Evolutionary conservation across 2,113 vertebrate genomes (phyloP), one percentile per base, ranked within the genome.

Genomic region (Ophiodon elongatus): DNA sequence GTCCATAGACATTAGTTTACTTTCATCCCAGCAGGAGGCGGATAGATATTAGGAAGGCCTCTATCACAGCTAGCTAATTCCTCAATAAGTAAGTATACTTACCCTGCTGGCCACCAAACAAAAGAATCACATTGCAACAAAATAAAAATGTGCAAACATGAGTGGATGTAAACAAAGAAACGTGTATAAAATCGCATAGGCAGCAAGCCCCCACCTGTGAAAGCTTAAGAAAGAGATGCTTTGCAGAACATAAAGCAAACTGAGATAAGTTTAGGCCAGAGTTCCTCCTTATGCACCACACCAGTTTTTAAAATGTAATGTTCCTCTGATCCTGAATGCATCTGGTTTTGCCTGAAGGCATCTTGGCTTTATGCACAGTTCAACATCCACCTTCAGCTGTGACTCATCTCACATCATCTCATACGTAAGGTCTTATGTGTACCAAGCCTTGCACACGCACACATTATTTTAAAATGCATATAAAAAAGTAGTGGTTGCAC

Each of bases 401-500:
- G 86, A 89, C 84, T 85, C 84, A 91, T 76, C 73, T 67, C 78
- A 72, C 74, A 82, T 82, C 63, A 57, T 47, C 69, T 63, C 67
- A 82, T 54, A 65, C 29, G 0, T 35, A 79, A 73, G 71, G 63
- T 74, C 23, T 68, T 64, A 59, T 74, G 60, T 83, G 71, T 43
- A 74, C 59, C 37, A 17, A 1, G 45, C 37, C 19, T 54, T 67
- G 66, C 50, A 64, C 31, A 76, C 50, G 25, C 19, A 67, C 10
- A 6, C 39, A 43, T 25, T n/a, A 54, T 73, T 87, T 88, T 79
- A 86, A 87, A 79, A 62, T 86, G 79, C 73, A 82, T 83, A 15
- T 77, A 66, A 60, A 88, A 88, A 90, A 86, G 64, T 45, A 90
- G 85, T 66, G 71, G 63, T 67, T 86, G 67, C 77, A 87, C 54